Conservation (phyloP, 2,797 vertebrate genomes). For the Pseudotriccus pelzelni region DNA sequence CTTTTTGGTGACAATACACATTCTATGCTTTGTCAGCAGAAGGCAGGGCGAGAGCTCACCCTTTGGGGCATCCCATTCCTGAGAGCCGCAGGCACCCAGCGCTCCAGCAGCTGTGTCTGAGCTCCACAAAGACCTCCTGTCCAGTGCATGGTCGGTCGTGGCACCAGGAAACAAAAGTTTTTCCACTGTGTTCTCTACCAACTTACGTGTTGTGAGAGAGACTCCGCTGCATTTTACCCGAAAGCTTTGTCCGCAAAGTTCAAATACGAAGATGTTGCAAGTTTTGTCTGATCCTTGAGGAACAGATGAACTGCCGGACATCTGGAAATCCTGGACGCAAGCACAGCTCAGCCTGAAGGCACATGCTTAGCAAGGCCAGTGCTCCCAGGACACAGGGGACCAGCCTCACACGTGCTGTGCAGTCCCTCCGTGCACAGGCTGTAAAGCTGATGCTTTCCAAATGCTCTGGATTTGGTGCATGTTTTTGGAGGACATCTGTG, state of each 20-base stretch:
- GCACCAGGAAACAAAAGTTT: not conserved
- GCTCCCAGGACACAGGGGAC: not conserved
- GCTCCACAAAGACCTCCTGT: not conserved
- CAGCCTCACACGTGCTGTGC: rapidly evolving
- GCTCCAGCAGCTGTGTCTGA: not conserved
- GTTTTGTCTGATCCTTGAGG: not conserved
- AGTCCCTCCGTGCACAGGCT: not conserved
- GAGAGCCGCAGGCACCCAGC: not conserved
- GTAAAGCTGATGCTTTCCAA: not conserved
- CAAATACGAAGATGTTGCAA: not conserved
- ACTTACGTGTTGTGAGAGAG: not conserved
- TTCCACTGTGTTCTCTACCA: not conserved
- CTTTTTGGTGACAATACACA: not conserved
- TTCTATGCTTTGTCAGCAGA: conserved; percentile 34
- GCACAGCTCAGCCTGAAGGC: not conserved
- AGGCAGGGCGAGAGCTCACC: not conserved
- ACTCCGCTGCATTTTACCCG: not conserved
- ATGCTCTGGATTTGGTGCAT: not conserved
- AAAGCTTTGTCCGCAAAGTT: not conserved
- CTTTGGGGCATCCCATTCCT: not conserved
- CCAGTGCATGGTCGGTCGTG: rapidly evolving
- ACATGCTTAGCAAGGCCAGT: not conserved
- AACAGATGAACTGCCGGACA: not conserved
- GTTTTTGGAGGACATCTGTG: not conserved
- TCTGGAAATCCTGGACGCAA: not conserved